Conservation (phyloP, 2,113 vertebrate species). For the Myxocyprinus asiaticus region DNA sequence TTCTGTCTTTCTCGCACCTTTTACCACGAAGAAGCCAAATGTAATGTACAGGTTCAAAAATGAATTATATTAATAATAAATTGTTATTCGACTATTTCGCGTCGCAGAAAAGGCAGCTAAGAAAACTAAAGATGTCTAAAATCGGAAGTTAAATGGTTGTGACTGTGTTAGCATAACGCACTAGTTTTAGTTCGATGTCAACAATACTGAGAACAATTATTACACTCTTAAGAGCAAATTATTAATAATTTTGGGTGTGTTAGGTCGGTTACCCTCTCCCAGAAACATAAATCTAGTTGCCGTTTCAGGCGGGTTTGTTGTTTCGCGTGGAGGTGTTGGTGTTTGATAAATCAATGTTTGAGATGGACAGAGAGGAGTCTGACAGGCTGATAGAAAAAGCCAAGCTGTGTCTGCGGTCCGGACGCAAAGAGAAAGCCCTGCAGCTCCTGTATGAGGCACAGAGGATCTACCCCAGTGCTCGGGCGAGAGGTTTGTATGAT, state of each 20-base stretch:
- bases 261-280: neutral
- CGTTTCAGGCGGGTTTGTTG: neutral
- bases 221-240: neutral
- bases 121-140: neutral
- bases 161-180: constrained; percentile 5
- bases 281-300: neutral
- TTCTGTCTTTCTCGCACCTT: constrained; percentile 31
- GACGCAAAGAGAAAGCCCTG: constrained; percentile 74
- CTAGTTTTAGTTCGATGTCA: constrained; percentile 20
- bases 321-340: too few relatives aligned
- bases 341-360: constrained; percentile 2
- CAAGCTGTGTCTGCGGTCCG: constrained; percentile 75
- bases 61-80: neutral
- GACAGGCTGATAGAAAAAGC: constrained; percentile 78
- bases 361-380: constrained; percentile 75
- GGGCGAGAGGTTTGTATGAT: constrained; percentile 76
- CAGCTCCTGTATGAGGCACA: constrained; percentile 77
- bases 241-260: neutral
- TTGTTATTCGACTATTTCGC: constrained; percentile 5
- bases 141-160: neutral
- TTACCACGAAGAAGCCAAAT: constrained; percentile 9
- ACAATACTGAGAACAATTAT: neutral
- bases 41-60: neutral
- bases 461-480: constrained; percentile 73
- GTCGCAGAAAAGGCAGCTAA: neutral